Evolutionary conservation across 2,113 vertebrate genomes (phyloP), one percentile per base, ranked within the genome.

Genomic region (Oophaga pumilio): DNA sequence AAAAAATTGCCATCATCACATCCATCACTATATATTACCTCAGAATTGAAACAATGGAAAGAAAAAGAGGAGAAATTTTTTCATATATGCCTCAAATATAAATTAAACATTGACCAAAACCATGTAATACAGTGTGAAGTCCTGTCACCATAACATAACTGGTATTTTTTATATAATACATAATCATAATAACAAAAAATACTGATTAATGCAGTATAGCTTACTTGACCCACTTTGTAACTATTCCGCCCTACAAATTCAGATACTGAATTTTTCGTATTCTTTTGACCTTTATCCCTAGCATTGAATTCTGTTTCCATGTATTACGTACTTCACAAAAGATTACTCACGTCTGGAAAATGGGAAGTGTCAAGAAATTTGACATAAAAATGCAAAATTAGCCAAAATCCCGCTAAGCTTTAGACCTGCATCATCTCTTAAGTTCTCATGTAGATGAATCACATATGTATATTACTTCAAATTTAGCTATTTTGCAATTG

Each of bases 331-430:
- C 79, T 62, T 82, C 20, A 82, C 80, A 82, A 43, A 82, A 33
- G 80, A 82, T 82, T 82, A 82, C 59, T 66, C 59, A 82, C 9
- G 60, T 66, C 60, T 82, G 80, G 80, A 82, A 82, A 82, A 62
- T 66, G 24, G 50, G 28, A 82, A 64, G 59, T 82, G 80, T 64
- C 80, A 82, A 6, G 43, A 82, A 66, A 82, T 82, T 82, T 82
- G 80, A 66, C 59, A 66, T 64, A 50, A 64, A 64, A 82, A 20
- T 22, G 22, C 60, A 82, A 24, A 74, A 66, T 82, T 62, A 14
- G 59, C 60, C 80, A 66, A 82, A 26, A 64, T 82, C 60, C 43
- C 22, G 22, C 43, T 15, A 52, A 50, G 80, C 28, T 49, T 66
- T 52, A 10, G 33, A 66, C 26, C 56, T 60, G 77, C 77, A 50